Evolutionary conservation across 2,888 invertebrate genomes (phyloP).

Genomic region (Listrodromus nycthemerus): DNA sequence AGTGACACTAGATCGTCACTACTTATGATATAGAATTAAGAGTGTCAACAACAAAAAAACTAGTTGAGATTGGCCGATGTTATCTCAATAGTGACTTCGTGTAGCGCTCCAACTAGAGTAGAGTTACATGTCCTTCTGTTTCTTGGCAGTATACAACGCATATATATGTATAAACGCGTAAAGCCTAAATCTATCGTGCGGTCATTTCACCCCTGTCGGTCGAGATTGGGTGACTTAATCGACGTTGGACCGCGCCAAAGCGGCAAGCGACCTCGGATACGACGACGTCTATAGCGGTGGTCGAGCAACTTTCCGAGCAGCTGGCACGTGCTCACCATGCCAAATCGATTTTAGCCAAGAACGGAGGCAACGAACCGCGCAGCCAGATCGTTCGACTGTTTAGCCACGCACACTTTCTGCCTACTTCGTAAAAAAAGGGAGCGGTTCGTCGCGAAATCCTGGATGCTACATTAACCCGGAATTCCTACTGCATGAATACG

Average conservation of each 20-base stretch:
- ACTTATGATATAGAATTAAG: too few relatives aligned
- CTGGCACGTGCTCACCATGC: slow-evolving; percentile 61
- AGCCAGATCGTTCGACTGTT: slow-evolving; percentile 39
- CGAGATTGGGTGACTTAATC: slow-evolving; percentile 62
- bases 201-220: slow-evolving; percentile 22
- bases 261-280: slow-evolving; percentile 53
- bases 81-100: neutral
- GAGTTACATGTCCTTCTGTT: neutral
- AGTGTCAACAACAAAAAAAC: too few relatives aligned
- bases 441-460: slow-evolving; percentile 2
- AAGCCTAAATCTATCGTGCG: slow-evolving; percentile 50
- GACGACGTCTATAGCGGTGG: slow-evolving; percentile 44
- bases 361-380: slow-evolving; percentile 28
- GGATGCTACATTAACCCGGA: slow-evolving; percentile 23
- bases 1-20: too few relatives aligned
- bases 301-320: slow-evolving; percentile 50
- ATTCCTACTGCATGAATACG: slow-evolving; percentile 36
- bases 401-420: slow-evolving; percentile 33
- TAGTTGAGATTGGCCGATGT: neutral
- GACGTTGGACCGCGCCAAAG: slow-evolving; percentile 58
- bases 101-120: neutral
- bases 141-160: neutral
- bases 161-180: slow-evolving; percentile 37
- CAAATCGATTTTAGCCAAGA: slow-evolving; percentile 56
- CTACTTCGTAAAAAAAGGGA: slow-evolving; percentile 33